These are phyloP conservation scores for Julus scandinavius DNA, from an alignment of 2,888 invertebrate genomes.

Conservation along the genomic window DNA sequence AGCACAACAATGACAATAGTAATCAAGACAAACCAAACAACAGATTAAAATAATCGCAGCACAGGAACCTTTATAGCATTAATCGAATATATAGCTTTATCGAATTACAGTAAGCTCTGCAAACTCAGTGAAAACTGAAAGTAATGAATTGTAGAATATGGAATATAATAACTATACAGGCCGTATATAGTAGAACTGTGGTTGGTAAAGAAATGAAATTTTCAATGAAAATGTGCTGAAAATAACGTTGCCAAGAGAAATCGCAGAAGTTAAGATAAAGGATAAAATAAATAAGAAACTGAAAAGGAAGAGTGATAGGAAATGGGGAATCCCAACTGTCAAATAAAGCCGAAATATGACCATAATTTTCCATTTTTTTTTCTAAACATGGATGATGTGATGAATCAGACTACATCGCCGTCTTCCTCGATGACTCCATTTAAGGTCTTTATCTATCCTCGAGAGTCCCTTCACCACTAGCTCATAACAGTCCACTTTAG, in stretches of 20 bases:
- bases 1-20: not conserved
- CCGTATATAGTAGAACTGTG: not conserved
- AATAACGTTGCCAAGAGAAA: not conserved
- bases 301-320: not conserved
- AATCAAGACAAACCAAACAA: not conserved
- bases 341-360: slow-evolving; percentile 7
- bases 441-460: not conserved
- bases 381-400: not conserved
- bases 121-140: too few species aligned
- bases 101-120: not conserved
- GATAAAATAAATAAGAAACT: not conserved
- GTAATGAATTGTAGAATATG: too few species aligned
- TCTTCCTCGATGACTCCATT: not conserved
- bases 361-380: not conserved
- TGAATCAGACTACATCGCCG: not conserved
- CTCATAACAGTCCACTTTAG: not conserved
- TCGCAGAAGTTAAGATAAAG: not conserved
- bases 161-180: too few species aligned
- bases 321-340: slow-evolving; percentile 16
- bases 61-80: not conserved
- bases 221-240: not conserved
- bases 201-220: not conserved
- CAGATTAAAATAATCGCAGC: not conserved
- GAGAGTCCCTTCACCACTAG: not conserved
- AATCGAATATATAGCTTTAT: not conserved